Evolutionary conservation across 2,888 invertebrate species (phyloP), one percentile per base, ranked within the genome.

Genomic region (Leptinotarsa rubiginosa): DNA sequence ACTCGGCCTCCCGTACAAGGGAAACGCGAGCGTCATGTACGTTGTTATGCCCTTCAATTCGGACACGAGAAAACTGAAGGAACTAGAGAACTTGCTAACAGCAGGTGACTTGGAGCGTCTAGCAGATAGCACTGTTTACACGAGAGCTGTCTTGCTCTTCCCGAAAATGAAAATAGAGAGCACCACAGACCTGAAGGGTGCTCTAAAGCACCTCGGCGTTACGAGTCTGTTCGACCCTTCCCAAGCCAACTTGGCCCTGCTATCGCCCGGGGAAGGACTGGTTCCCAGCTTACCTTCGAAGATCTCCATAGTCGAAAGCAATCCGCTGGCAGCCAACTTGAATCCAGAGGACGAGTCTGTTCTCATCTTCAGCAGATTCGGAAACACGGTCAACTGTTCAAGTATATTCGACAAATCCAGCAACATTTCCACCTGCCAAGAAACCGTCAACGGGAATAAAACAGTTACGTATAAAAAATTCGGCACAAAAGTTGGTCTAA

Each of bases 131-230:
- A 89, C 90, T 83, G 84, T 81, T 2, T 87, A 86, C 47, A 88
- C 87, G 7, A 88, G 90, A 7, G 89, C 91, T 41, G 87, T 93
- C 2, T 85, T 93, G 0, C 88, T 92, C 49, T 89, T 93, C 50
- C 95, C 95, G 0, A 93, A 93, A 85, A 93, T 96, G 92, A 91
- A 92, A 80, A 87, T 96, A 1, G 90, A 91, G 76, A 91, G 89
- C 65, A 90, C 89, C 0, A 81, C 91, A 3, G 89, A 90, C 78
- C 85, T 95, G 59, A 91, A 89, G 73, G 77, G 87, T 0, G 82
- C 91, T 0, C 86, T 95, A 4, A 86, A 90, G 77, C 83, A 85
- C 3, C 84, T 95, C 73, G 94, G 94, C 0, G 84, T 94, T 0
- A 80, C 64, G 65, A 85, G 2, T 89, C 92, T 96, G 75, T 96